Base-by-base conservation (phyloP, 1,140 invertebrate genomes). In the Linepithema humile region DNA sequence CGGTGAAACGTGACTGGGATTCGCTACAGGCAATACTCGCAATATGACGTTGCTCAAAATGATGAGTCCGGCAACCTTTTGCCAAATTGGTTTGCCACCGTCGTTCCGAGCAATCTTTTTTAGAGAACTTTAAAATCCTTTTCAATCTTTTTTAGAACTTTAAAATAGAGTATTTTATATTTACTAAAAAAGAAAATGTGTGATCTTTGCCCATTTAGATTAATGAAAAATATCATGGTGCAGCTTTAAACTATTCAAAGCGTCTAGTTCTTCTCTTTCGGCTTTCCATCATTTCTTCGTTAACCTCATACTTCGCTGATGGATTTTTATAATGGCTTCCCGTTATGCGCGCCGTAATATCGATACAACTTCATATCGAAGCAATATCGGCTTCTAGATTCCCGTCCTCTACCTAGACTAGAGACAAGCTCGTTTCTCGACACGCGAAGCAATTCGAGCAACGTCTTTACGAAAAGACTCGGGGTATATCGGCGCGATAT, bases 341-440 rank as follows among this genome's bases (percentile, higher is more conserved):
- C n/a, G 65, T 70, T 53, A 80, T 80, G 64, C 48, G 64, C 50
- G 64, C 48, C 55, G 48, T 29, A 80, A 43, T 80, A 80, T 80
- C 75, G 64, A 80, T 80, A 32, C 75, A 80, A 80, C 75, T 80
- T 80, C 65, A 80, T 80, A 80, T 80, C 50, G 64, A 38, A 23
- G 48, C 75, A 80, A 80, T 80, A 80, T 80, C 64, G 64, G 40
- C 48, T 80, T 70, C 26, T 57, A 55, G 55, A 74, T 60, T 67
- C 20, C 32, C 74, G 32, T 77, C 29, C 12, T 45, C 10, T 38
- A 38, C 32, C 29, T 38, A 45, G 40, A 64, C n/a, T 17, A 20
- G 6, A 26, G 64, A 67, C 75, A 78, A 60, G 75, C 75, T 40
- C 48, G 48, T 78, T 78, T 53, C 62, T 69, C 62, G 62, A 78